Conservation (phyloP, 2,888 invertebrate species). For the Ectemnius cavifrons region DNA sequence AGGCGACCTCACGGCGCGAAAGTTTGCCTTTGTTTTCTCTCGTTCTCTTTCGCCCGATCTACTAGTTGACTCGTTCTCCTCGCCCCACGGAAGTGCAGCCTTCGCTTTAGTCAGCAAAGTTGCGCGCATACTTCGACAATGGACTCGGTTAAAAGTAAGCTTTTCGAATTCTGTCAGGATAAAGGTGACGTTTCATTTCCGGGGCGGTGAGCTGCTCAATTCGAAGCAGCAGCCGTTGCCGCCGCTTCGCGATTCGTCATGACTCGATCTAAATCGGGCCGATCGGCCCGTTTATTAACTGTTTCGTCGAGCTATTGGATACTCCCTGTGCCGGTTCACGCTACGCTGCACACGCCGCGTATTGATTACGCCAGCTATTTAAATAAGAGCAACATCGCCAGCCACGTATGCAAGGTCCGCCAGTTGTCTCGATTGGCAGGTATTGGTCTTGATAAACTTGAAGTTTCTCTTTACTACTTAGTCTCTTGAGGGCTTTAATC, state of each 20-base stretch:
- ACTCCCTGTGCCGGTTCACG: conserved; percentile 24
- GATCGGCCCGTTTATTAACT: conserved; percentile 33
- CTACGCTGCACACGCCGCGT: conserved; percentile 5
- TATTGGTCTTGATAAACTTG: too few relatives aligned
- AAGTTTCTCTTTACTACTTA: not conserved
- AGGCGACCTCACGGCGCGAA: conserved; percentile 56
- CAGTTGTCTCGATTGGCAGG: too few relatives aligned
- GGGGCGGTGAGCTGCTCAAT: not conserved
- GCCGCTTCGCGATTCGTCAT: conserved; percentile 34
- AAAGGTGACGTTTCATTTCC: not conserved
- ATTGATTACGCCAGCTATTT: conserved; percentile 28
- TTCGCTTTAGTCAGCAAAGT: conserved; percentile 27
- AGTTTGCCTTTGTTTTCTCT: conserved; percentile 51
- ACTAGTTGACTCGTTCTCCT: not conserved
- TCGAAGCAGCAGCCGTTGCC: conserved; percentile 7
- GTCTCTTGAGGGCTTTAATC: too few relatives aligned
- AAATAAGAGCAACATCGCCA: conserved; percentile 16
- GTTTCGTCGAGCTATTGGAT: conserved; percentile 24
- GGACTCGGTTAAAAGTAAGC: conserved; percentile 40
- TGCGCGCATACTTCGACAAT: conserved; percentile 48
- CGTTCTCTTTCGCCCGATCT: not conserved
- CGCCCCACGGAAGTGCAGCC: conserved; percentile 46
- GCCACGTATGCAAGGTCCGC: not conserved
- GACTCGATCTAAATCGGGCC: conserved; percentile 29
- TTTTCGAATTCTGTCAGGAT: not conserved